Conservation (phyloP, 1,140 invertebrate species). For the Pachypsylla venusta region DNA sequence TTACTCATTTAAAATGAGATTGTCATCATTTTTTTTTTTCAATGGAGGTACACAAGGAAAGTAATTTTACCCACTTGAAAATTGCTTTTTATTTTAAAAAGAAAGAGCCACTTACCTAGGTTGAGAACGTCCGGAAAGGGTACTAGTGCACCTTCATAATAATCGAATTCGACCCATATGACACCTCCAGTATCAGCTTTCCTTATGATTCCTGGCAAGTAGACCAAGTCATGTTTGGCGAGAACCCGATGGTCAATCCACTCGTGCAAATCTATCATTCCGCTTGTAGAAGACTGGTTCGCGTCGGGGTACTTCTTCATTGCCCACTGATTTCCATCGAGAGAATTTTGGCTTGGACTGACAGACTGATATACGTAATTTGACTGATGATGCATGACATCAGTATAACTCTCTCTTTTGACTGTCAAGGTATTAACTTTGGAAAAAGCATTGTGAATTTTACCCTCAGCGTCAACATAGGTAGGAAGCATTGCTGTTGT, state of each 20-base stretch:
- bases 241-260: constrained; percentile 82
- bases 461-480: constrained; percentile 11
- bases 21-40: no score
- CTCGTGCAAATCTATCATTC: constrained; percentile 73
- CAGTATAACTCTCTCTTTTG: constrained; percentile 6
- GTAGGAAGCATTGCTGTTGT: no score
- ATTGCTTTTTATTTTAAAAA: no score
- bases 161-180: constrained; percentile 59
- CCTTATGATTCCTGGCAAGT: constrained; percentile 64
- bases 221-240: constrained; percentile 63
- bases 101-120: background rate
- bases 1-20: no score
- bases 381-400: background rate
- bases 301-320: constrained; percentile 25
- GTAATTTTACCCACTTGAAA: no score
- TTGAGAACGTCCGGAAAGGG: constrained; percentile 24
- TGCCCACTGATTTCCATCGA: constrained; percentile 21
- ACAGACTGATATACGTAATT: constrained; percentile 9
- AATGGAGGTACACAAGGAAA: no score
- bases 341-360: constrained; percentile 23
- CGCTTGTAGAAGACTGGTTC: constrained; percentile 26
- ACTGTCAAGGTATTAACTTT: constrained; percentile 6
- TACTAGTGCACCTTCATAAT: constrained; percentile 41
- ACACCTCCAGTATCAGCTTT: constrained; percentile 32
- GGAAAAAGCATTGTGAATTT: background rate